These are phyloP conservation scores for Hypomecis atomaria DNA, from an alignment of 2,888 invertebrate species.

Conservation along the genomic window DNA sequence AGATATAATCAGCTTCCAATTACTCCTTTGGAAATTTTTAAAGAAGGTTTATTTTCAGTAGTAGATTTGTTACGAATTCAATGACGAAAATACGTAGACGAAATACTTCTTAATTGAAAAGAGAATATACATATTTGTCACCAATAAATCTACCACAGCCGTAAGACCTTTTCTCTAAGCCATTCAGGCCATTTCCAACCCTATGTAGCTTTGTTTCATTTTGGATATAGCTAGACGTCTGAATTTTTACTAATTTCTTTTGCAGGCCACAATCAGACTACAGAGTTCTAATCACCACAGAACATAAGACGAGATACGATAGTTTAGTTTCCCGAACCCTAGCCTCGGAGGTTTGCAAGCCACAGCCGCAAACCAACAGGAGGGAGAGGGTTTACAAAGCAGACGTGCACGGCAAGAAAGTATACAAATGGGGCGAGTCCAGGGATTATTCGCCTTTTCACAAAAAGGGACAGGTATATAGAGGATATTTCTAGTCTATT, in stretches of 20 bases:
- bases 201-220: background rate
- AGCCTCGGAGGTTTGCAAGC: constrained; percentile 7
- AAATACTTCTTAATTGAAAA: too few species aligned
- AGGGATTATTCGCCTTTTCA: constrained; percentile 73
- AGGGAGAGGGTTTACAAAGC: background rate
- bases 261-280: constrained; percentile 9
- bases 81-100: too few species aligned
- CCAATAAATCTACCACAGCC: too few species aligned
- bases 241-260: background rate
- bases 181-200: background rate
- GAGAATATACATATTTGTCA: too few species aligned
- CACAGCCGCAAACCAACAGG: background rate
- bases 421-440: constrained; percentile 52
- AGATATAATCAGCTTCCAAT: too few species aligned
- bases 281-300: constrained; percentile 13
- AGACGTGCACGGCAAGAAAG: constrained; percentile 48
- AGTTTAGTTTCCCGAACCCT: constrained; percentile 1
- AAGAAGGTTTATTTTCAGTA: too few species aligned
- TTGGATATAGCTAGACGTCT: background rate
- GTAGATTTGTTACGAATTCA: too few species aligned
- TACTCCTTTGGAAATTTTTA: too few species aligned
- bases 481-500: too few species aligned
- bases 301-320: constrained; percentile 14
- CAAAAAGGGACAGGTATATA: constrained; percentile 64
- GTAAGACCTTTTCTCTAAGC: background rate